Percentiles rank a stretch among this genome's conserved stretches.
Evolutionary conservation across 2,113 vertebrate genomes (phyloP).

Genomic region (Thunnus maccoyii): DNA sequence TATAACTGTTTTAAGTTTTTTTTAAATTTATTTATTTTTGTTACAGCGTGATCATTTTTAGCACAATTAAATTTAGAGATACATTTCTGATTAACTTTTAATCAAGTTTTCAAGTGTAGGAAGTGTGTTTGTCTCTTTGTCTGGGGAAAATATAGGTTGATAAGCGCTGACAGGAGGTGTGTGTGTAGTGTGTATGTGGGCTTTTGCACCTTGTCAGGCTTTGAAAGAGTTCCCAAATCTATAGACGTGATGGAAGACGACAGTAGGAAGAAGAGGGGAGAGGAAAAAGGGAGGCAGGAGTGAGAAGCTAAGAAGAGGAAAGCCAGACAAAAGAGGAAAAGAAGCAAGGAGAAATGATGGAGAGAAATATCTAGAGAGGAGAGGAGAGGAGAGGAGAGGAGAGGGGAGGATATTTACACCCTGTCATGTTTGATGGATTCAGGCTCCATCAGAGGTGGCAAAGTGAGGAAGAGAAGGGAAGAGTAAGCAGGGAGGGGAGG

Average conservation of each 20-base stretch:
- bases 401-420: background rate
- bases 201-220: slow-evolving; percentile 58
- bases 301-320: background rate
- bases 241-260: slow-evolving; percentile 38
- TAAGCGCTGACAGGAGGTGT: slow-evolving; percentile 30
- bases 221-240: slow-evolving; percentile 31
- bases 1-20: too few relatives aligned
- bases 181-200: slow-evolving; percentile 2
- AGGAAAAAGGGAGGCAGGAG: too few relatives aligned
- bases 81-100: too few relatives aligned
- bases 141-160: background rate
- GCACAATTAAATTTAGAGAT: too few relatives aligned
- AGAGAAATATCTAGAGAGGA: background rate
- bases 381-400: background rate
- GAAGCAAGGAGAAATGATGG: background rate
- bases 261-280: background rate
- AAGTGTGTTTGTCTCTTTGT: background rate
- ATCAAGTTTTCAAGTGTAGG: too few relatives aligned
- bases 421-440: slow-evolving; percentile 39
- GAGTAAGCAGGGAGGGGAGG: background rate
- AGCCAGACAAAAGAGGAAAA: background rate
- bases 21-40: too few relatives aligned
- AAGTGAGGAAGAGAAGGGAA: background rate
- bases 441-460: slow-evolving; percentile 22
- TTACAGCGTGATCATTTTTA: too few relatives aligned